These are phyloP conservation scores for Neocrepidodera transversa DNA, from an alignment of 2,888 invertebrate species.

Conservation along the genomic window DNA sequence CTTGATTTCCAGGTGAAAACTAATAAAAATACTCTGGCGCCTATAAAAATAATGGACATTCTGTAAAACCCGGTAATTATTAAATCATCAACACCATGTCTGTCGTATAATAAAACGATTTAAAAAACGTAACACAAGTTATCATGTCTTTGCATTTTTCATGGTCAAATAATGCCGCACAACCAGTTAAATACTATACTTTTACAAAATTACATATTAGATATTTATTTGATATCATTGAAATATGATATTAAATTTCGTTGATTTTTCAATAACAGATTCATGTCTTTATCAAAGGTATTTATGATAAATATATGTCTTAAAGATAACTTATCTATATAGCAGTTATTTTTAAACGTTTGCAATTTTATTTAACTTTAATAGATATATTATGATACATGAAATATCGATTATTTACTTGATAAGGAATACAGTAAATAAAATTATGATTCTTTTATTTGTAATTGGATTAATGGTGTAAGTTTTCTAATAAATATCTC, in stretches of 20 bases:
- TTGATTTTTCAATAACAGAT: background rate
- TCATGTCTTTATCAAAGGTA: background rate
- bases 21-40: too few relatives aligned
- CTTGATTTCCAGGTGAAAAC: too few relatives aligned
- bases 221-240: background rate
- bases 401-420: background rate
- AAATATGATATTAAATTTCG: background rate
- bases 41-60: too few relatives aligned
- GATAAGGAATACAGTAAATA: background rate
- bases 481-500: too few relatives aligned
- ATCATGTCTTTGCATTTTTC: background rate
- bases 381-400: background rate
- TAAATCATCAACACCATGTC: too few relatives aligned
- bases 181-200: background rate
- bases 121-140: background rate
- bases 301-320: background rate
- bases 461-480: background rate
- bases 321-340: background rate
- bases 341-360: background rate
- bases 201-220: background rate
- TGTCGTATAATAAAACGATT: too few relatives aligned
- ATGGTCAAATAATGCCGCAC: background rate
- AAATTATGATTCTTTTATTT: background rate
- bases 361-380: background rate
- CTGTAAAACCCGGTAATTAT: too few relatives aligned